Percentiles rank a stretch among this genome's conserved stretches.
phyloP scores from a whole-genome alignment of 2,797 vertebrate genomes.

The Bradypodion pumilum region DNA sequence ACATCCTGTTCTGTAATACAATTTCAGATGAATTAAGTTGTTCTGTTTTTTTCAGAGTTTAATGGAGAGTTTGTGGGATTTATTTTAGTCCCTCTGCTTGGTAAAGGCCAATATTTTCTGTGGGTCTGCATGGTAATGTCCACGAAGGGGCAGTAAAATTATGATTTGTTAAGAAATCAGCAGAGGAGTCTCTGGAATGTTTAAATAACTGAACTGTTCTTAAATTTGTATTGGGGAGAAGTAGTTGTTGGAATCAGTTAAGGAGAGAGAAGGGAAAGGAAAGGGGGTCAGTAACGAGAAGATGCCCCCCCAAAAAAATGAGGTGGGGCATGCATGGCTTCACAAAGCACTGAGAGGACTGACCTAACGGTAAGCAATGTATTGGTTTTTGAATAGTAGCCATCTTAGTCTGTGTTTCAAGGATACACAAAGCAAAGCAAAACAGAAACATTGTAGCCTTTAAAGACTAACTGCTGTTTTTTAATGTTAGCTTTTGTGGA shows the following conservation, averaged over 20 bases:
- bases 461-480: too few relatives aligned
- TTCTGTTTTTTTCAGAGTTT: background rate
- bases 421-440: too few relatives aligned
- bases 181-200: background rate
- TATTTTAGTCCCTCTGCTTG: too few relatives aligned
- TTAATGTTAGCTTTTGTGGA: too few relatives aligned
- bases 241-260: background rate
- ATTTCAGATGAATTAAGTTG: background rate
- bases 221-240: background rate
- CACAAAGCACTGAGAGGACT: too few relatives aligned
- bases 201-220: background rate
- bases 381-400: too few relatives aligned
- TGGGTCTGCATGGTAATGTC: background rate
- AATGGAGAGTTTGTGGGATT: too few relatives aligned
- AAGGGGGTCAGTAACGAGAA: background rate
- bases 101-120: background rate
- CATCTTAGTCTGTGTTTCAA: too few relatives aligned
- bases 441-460: too few relatives aligned
- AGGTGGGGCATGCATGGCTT: too few relatives aligned
- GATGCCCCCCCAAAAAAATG: background rate
- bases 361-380: too few relatives aligned
- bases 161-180: background rate
- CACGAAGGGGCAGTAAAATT: background rate
- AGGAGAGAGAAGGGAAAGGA: background rate
- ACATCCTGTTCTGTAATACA: background rate